Conservation (phyloP, 37 sponge, comb jelly and placozoan genomes). For the Cladorhizidae sp. region DNA sequence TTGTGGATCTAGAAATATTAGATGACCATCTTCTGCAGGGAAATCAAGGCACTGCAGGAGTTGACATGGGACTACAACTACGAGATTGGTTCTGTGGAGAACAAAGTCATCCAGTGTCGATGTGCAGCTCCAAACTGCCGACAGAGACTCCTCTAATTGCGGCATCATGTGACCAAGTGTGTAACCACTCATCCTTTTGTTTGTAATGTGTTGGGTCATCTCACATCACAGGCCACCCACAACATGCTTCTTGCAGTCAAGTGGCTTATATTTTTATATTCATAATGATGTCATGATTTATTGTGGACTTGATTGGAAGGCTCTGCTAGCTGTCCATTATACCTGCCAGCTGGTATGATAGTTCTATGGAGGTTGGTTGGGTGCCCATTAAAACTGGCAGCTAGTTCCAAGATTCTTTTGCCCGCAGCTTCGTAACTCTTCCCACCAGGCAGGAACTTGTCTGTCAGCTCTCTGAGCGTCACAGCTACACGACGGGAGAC, state of each 20-base stretch:
- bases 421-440: slow-evolving; percentile 56
- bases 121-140: slow-evolving; percentile 84
- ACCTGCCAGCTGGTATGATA: neutral
- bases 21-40: slow-evolving; percentile 42
- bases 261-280: neutral
- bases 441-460: slow-evolving; percentile 61
- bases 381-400: slow-evolving; percentile 42
- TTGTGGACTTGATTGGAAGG: neutral
- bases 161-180: neutral
- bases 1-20: too few species aligned
- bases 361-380: slow-evolving; percentile 31
- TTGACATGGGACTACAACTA: slow-evolving; percentile 95
- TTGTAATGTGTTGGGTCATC: too few species aligned
- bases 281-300: too few species aligned
- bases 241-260: neutral
- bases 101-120: slow-evolving; percentile 65
- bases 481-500: slow-evolving; percentile 70
- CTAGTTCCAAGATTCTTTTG: slow-evolving; percentile 44
- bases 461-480: slow-evolving; percentile 88
- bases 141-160: slow-evolving; percentile 56
- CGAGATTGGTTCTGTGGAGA: slow-evolving; percentile 83
- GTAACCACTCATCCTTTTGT: too few species aligned
- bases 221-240: too few species aligned
- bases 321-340: neutral
- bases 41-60: slow-evolving; percentile 77